Conservation (phyloP, 2,113 vertebrate species). For the Turnix velox region DNA sequence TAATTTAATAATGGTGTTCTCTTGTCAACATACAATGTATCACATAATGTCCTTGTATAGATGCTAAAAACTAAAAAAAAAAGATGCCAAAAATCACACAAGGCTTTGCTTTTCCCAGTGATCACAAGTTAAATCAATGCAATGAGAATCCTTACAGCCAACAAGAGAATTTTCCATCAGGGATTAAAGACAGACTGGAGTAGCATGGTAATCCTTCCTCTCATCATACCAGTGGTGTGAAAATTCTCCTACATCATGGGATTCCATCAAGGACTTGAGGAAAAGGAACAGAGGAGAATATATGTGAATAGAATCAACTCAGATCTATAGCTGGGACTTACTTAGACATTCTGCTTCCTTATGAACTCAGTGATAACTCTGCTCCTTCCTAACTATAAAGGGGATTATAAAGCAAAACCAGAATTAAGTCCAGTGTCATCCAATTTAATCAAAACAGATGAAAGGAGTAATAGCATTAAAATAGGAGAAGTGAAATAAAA, state of each 20-base stretch:
- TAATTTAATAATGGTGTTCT: conserved; percentile 51
- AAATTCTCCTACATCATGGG: not conserved
- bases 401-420: not conserved
- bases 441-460: not conserved
- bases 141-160: not conserved
- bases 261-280: not conserved
- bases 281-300: not conserved
- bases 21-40: conserved; percentile 48
- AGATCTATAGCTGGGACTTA: not conserved
- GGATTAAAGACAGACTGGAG: not conserved
- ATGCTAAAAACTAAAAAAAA: not conserved
- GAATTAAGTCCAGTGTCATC: not conserved
- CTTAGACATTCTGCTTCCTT: not conserved
- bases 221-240: not conserved
- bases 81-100: not conserved
- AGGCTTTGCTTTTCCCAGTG: not conserved
- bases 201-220: not conserved
- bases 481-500: not conserved
- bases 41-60: not conserved
- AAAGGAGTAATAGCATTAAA: not conserved
- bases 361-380: not conserved
- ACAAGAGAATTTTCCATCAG: not conserved
- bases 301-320: not conserved
- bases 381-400: not conserved
- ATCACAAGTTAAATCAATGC: not conserved